Conservation (phyloP, 2,797 vertebrate species). For the Protonibea diacanthus region DNA sequence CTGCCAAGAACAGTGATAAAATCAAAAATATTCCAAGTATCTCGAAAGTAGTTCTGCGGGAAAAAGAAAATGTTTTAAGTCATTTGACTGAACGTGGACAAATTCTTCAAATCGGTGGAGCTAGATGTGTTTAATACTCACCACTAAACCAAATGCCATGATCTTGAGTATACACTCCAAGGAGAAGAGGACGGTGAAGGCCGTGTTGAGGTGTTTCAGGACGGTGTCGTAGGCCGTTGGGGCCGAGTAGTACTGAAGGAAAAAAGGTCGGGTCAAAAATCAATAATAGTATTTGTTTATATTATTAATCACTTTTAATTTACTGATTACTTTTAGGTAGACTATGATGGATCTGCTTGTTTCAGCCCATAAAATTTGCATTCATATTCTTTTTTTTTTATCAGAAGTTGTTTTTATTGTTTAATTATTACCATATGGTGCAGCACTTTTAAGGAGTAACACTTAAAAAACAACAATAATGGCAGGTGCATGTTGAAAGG, state of each 20-base stretch:
- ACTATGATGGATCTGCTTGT: background rate
- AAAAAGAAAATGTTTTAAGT: slow-evolving; percentile 1
- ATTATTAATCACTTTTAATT: background rate
- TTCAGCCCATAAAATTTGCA: background rate
- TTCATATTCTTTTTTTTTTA: no score
- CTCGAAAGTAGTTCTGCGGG: slow-evolving; percentile 97
- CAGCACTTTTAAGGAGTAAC: background rate
- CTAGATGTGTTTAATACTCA: slow-evolving; percentile 73
- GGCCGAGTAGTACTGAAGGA: slow-evolving; percentile 92
- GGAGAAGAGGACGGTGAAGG: slow-evolving; percentile 98
- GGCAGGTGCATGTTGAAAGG: background rate
- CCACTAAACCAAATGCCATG: slow-evolving; percentile 96
- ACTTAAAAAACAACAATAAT: background rate
- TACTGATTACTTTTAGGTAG: background rate
- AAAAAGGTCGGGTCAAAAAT: background rate
- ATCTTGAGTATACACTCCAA: slow-evolving; percentile 98
- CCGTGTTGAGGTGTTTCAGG: slow-evolving; percentile 96
- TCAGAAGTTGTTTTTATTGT: background rate
- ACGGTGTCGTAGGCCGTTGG: slow-evolving; percentile 94
- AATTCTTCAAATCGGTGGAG: background rate
- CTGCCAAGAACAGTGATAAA: slow-evolving; percentile 99
- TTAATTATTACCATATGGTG: background rate
- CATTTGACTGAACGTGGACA: background rate
- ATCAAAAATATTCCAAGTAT: slow-evolving; percentile 99
- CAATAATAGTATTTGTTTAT: background rate